A percentile compares a stretch with the other conserved stretches of the same genome.
Evolutionary conservation across 2,888 invertebrate genomes (phyloP).

Genomic region (Stictocephala bisonia): DNA sequence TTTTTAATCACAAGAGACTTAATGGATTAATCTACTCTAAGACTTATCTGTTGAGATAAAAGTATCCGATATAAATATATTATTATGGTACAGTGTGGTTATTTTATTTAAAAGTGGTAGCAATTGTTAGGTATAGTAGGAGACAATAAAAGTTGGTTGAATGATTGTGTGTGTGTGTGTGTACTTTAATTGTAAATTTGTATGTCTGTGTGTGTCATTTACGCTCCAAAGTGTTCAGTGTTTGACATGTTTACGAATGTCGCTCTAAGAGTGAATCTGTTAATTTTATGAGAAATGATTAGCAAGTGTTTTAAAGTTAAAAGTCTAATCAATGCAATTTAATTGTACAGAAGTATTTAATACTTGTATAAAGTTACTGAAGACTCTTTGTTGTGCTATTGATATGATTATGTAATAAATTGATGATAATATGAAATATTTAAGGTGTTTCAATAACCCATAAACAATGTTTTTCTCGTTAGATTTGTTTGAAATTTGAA

Average conservation of each 20-base stretch:
- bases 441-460: conserved; percentile 27
- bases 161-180: neutral
- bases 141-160: conserved; percentile 23
- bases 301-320: conserved; percentile 14
- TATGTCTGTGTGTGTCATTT: neutral
- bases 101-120: neutral
- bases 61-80: too few species aligned
- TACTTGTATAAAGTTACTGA: conserved; percentile 39
- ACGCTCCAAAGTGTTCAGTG: conserved; percentile 18
- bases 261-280: conserved; percentile 21
- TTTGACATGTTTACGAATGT: conserved; percentile 15
- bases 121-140: conserved; percentile 19
- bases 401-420: conserved; percentile 28
- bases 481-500: too few species aligned
- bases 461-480: too few species aligned
- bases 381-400: conserved; percentile 22
- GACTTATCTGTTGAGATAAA: too few species aligned
- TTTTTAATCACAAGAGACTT: too few species aligned
- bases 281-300: conserved; percentile 33
- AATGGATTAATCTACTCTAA: too few species aligned
- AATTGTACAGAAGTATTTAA: conserved; percentile 41
- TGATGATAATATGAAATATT: neutral
- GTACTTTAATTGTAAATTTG: too few species aligned
- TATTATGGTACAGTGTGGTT: too few species aligned
- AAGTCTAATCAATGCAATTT: conserved; percentile 26